A percentile compares a stretch with the other conserved stretches of the same genome.
phyloP scores from a whole-genome alignment of 2,797 vertebrate species.

The Rhinoraja longicauda region DNA sequence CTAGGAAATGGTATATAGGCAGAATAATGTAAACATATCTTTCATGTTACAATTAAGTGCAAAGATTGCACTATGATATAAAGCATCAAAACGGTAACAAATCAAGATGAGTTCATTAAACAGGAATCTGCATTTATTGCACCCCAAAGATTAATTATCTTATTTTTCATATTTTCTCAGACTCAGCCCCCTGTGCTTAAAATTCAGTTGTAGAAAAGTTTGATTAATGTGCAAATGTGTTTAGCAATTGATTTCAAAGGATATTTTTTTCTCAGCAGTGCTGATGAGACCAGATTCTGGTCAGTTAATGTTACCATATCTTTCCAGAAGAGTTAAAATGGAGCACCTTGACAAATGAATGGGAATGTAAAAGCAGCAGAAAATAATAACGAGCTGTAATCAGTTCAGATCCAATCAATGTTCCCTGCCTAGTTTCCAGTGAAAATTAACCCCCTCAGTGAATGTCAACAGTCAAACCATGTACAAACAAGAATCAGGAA shows the following conservation, averaged over 20 bases:
- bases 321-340: not conserved
- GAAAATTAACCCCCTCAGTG: not conserved
- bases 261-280: not conserved
- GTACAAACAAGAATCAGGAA: not conserved
- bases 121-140: not conserved
- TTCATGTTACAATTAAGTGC: not conserved
- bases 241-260: not conserved
- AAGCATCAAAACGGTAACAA: not conserved
- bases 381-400: not conserved
- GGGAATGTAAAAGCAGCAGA: not conserved
- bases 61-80: not conserved
- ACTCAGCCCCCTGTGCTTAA: not conserved
- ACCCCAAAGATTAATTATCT: not conserved
- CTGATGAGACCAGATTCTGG: not conserved
- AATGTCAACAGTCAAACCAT: not conserved
- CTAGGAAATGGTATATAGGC: not conserved
- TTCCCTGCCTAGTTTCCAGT: not conserved
- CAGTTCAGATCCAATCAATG: not conserved
- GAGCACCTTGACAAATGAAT: not conserved
- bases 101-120: not conserved
- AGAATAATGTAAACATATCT: not conserved
- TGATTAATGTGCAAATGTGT: not conserved
- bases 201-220: not conserved
- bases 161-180: not conserved
- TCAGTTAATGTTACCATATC: not conserved